phyloP scores from a whole-genome alignment of 2,888 invertebrate genomes.

The Litoditis marina region DNA sequence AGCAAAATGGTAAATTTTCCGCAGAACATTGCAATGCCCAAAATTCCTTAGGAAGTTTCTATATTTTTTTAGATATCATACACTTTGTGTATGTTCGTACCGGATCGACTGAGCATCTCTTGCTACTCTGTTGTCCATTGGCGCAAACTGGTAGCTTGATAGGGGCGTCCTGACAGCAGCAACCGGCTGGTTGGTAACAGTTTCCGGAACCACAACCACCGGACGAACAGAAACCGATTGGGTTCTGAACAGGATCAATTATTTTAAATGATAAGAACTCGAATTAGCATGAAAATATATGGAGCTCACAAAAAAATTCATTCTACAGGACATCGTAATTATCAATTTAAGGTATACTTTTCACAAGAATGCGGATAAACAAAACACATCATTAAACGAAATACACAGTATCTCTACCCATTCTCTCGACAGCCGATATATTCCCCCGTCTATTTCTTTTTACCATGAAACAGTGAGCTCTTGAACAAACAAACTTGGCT shows the following conservation, averaged over 20 bases:
- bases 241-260: conserved; percentile 19
- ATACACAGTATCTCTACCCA: too few relatives aligned
- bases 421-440: too few relatives aligned
- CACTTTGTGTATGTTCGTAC: not conserved
- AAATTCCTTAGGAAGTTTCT: not conserved
- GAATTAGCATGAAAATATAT: not conserved
- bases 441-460: too few relatives aligned
- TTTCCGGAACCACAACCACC: conserved; percentile 37
- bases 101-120: conserved; percentile 10
- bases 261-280: not conserved
- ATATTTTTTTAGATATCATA: not conserved
- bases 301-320: too few relatives aligned
- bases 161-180: conserved; percentile 50
- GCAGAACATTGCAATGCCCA: not conserved
- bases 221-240: conserved; percentile 43
- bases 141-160: conserved; percentile 45
- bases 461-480: too few relatives aligned
- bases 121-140: conserved; percentile 40
- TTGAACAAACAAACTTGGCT: too few relatives aligned
- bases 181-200: conserved; percentile 38
- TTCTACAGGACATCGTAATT: too few relatives aligned
- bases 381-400: too few relatives aligned
- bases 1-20: conserved; percentile 5
- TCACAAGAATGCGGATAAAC: too few relatives aligned
- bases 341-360: too few relatives aligned